Base-by-base conservation (phyloP, 2,113 vertebrate genomes). In the Electrona antarctica region DNA sequence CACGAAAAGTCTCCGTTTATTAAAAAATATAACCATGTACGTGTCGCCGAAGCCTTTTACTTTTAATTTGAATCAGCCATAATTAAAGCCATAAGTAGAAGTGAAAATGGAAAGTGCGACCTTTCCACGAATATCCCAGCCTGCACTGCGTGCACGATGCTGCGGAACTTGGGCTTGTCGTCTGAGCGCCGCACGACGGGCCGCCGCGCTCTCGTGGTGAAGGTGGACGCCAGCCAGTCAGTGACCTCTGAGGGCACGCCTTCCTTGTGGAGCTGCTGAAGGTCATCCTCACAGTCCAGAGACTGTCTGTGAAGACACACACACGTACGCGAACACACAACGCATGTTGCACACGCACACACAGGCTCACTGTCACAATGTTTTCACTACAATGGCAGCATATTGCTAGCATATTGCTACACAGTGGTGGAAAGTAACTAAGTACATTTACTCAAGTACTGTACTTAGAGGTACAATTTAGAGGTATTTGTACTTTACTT, bases 61-160 rank as follows among this genome's bases (percentile, higher is more conserved):
- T 21, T n/a, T n/a, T 56, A 52, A 15, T 49, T 56, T 15, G 72
- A 56, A 15, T 1, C 7, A 59, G 9, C 48, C 46, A 55, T 21
- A 21, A 21, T 21, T 21, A 41, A 6, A 4, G 45, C 4, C 54
- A 50, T 11, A 7, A 48, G 14, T 41, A 41, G 52, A 46, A 21
- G 21, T 51, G 28, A 49, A 67, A 49, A 29, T 11, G 14, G 21
- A 59, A n/a, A 12, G 9, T 8, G 79, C 72, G 83, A 97, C 96
- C 96, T 92, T 72, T 98, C 96, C 71, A 98, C 96, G 56, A 98
- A 98, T 89, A 97, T 98, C 0, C 96, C 96, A 0, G 96, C 96
- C 87, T 98, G 96, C 66, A 97, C 96, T 0, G 96, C 96, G 0
- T 97, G 95, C 5, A 98, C 96, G 1, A 97, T 98, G 92, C 96